These are phyloP conservation scores for Phaenicophaeus curvirostris DNA, from an alignment of 2,797 vertebrate species.

Conservation along the genomic window DNA sequence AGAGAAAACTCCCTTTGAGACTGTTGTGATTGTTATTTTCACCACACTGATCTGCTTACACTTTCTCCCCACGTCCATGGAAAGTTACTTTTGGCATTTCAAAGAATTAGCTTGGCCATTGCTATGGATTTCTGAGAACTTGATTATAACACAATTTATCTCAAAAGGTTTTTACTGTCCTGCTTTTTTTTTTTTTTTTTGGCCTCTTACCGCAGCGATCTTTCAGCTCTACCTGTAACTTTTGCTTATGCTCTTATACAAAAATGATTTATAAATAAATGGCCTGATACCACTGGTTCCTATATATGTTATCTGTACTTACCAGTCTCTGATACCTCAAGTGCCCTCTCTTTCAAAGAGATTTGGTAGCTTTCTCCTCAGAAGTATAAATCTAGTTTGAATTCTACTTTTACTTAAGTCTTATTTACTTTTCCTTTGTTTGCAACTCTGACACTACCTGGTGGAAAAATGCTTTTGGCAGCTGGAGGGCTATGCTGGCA, in stretches of 20 bases:
- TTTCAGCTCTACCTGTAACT: not conserved
- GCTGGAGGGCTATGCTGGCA: not conserved
- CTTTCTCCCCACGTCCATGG: not conserved
- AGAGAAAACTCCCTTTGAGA: not conserved
- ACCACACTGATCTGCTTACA: accelerated
- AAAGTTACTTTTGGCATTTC: constrained; percentile 5
- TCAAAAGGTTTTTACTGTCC: not conserved
- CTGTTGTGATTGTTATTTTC: not conserved
- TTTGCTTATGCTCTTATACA: constrained; percentile 1
- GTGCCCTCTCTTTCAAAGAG: not conserved
- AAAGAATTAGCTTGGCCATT: not conserved
- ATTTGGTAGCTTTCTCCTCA: not conserved
- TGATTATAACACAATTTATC: not conserved
- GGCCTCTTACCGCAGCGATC: not conserved
- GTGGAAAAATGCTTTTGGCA: not conserved
- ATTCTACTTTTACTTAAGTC: not conserved
- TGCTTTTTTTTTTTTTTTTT: not conserved
- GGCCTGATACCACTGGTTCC: not conserved
- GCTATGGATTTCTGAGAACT: constrained; percentile 13
- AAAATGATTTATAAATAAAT: constrained; percentile 9
- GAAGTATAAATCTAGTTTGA: not conserved
- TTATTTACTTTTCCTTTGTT: not conserved
- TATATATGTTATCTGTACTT: not conserved
- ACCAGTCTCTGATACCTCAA: not conserved
- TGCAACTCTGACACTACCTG: not conserved